These are phyloP conservation scores for Pteria penguin DNA, from an alignment of 2,888 invertebrate genomes.

Conservation along the genomic window DNA sequence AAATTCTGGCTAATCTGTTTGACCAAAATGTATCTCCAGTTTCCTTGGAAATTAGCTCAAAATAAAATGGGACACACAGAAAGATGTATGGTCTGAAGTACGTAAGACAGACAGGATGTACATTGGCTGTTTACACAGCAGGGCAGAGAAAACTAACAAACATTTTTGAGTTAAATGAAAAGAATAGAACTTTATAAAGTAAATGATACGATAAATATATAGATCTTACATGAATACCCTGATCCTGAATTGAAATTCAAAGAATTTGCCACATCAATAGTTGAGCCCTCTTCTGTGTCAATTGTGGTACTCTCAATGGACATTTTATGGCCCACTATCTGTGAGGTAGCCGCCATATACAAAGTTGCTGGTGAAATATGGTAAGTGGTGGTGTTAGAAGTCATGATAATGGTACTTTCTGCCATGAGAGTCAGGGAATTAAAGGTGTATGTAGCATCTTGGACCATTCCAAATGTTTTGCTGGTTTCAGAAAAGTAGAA, in stretches of 20 bases:
- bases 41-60: too few relatives aligned
- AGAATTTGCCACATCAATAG: slow-evolving; percentile 46
- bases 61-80: too few relatives aligned
- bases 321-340: slow-evolving; percentile 40
- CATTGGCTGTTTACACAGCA: too few relatives aligned
- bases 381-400: not conserved
- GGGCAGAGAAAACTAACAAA: too few relatives aligned
- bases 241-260: slow-evolving; percentile 40
- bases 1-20: too few relatives aligned
- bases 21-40: too few relatives aligned
- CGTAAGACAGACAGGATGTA: too few relatives aligned
- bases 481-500: slow-evolving; percentile 44
- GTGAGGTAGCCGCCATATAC: slow-evolving; percentile 47
- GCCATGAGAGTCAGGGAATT: slow-evolving; percentile 12
- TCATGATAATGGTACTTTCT: not conserved
- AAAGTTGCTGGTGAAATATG: slow-evolving; percentile 28
- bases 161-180: too few relatives aligned
- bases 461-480: slow-evolving; percentile 40
- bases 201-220: too few relatives aligned
- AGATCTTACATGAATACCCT: too few relatives aligned
- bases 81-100: too few relatives aligned
- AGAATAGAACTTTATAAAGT: too few relatives aligned
- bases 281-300: slow-evolving; percentile 54
- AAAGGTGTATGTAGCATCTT: slow-evolving; percentile 5
- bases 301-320: slow-evolving; percentile 32